A percentile compares a stretch with the other conserved stretches of the same genome.
These are phyloP conservation scores for Dipodomys spectabilis DNA, from an alignment of 2,113 vertebrate genomes.

Conservation along the genomic window DNA sequence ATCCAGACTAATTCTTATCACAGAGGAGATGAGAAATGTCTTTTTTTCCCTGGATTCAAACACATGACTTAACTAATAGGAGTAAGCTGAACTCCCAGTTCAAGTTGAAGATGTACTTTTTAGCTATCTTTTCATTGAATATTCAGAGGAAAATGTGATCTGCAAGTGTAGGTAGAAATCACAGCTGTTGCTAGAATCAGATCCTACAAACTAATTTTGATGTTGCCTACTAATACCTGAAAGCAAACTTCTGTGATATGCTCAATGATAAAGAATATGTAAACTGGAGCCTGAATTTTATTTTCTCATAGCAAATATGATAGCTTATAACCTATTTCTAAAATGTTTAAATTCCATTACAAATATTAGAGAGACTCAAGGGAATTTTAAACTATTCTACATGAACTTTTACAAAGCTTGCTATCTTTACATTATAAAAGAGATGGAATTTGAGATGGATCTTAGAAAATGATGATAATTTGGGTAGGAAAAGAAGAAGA, in stretches of 20 bases:
- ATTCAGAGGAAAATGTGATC: not conserved
- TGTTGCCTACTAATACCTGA: not conserved
- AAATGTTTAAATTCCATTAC: not conserved
- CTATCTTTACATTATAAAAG: constrained; percentile 22
- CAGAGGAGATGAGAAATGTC: not conserved
- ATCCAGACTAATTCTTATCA: not conserved
- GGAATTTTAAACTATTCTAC: not conserved
- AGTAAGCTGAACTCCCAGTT: not conserved
- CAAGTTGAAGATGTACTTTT: not conserved
- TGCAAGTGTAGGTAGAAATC: not conserved
- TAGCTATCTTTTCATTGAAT: not conserved
- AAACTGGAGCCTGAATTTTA: not conserved
- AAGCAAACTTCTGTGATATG: constrained; percentile 5
- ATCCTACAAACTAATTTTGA: not conserved
- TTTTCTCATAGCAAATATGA: not conserved
- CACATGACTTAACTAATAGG: not conserved
- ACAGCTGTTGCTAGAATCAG: not conserved
- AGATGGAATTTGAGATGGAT: constrained; percentile 2
- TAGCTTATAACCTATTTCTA: not conserved
- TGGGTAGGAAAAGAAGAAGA: not conserved
- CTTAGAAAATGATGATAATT: not conserved
- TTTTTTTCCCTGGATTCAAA: constrained; percentile 26
- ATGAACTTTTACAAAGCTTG: not conserved
- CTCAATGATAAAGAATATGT: not conserved
- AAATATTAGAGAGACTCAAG: not conserved